A percentile compares a stretch with the other conserved stretches of the same genome.
phyloP scores from a whole-genome alignment of 2,113 vertebrate species.

The Sturnira hondurensis region DNA sequence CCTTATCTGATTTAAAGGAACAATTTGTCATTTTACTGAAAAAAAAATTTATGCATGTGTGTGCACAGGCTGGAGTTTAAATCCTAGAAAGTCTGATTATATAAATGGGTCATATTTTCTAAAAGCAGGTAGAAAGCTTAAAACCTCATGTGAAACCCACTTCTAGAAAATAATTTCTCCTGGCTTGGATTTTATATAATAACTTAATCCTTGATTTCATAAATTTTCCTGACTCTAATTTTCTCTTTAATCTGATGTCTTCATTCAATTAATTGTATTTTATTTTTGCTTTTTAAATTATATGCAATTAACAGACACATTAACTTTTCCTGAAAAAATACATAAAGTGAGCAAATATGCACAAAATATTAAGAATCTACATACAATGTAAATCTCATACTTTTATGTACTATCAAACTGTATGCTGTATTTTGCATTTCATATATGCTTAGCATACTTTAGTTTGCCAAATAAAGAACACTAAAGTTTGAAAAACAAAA shows the following conservation, averaged over 20 bases:
- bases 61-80: background rate
- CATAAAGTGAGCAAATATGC: background rate
- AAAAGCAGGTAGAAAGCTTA: background rate
- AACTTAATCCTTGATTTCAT: background rate
- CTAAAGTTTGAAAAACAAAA: background rate
- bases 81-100: background rate
- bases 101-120: background rate
- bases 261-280: background rate
- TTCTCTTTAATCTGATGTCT: background rate
- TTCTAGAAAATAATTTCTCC: background rate
- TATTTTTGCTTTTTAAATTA: background rate
- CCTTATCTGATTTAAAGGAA: background rate
- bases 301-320: background rate
- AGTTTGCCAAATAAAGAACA: background rate
- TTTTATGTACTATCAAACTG: background rate
- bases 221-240: background rate
- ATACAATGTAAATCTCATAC: background rate
- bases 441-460: background rate
- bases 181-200: background rate
- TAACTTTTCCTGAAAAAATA: background rate
- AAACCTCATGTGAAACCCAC: fast-evolving
- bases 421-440: background rate
- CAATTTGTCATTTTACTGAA: background rate
- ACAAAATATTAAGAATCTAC: background rate
- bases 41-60: background rate